These are phyloP conservation scores for Mesitornis unicolor DNA, from an alignment of 2,113 vertebrate genomes.

Conservation along the genomic window DNA sequence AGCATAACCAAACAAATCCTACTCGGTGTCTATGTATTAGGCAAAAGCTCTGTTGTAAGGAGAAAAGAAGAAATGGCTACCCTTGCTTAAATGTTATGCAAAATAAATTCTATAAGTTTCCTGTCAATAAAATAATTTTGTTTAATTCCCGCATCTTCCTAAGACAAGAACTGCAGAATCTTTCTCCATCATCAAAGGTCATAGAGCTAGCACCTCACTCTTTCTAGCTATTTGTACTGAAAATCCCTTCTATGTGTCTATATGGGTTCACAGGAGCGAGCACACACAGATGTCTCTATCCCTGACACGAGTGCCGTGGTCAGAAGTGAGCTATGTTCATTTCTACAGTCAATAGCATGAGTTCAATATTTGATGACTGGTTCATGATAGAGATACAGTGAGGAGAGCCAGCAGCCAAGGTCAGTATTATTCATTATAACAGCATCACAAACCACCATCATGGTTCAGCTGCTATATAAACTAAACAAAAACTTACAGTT, in stretches of 20 bases:
- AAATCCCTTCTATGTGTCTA: not conserved
- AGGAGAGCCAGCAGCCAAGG: conserved; percentile 35
- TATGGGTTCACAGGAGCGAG: not conserved
- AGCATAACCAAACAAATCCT: not conserved
- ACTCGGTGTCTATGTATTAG: not conserved
- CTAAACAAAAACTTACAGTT: not conserved
- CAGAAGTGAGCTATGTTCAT: not conserved
- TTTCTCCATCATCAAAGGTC: not conserved
- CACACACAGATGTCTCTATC: not conserved
- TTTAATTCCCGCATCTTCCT: not conserved
- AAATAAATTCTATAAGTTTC: not conserved
- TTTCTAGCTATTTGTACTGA: not conserved
- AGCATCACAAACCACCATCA: not conserved
- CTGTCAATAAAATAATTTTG: not conserved
- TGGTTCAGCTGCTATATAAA: not conserved
- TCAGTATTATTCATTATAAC: not conserved
- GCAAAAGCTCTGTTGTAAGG: not conserved
- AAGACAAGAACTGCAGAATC: not conserved
- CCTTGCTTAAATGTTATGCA: not conserved
- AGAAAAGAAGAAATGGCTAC: not conserved
- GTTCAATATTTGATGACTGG: not conserved
- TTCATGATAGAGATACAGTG: not conserved
- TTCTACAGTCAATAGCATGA: not conserved
- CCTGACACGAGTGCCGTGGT: not conserved
- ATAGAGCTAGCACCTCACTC: not conserved